Evolutionary conservation across 53 echinoderm and acorn worm species (phyloP), one percentile per base, ranked within the genome.

Genomic region (Actinopyga echinites): DNA sequence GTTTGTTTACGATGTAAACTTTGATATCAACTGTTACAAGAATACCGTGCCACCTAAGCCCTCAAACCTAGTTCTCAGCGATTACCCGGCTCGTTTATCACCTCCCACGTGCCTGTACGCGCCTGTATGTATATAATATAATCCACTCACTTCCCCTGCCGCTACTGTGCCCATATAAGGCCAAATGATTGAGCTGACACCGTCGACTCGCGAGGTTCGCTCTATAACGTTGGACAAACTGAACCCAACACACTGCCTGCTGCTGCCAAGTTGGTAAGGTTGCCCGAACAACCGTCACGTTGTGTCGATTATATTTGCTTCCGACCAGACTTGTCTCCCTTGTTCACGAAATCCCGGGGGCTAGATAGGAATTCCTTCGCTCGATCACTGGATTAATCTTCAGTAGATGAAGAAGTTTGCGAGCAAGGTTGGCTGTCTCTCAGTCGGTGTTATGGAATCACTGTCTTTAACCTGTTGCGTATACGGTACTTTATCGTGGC

Each of bases 321-420:
- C 77, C 23, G 30, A 49, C 56, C 77, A 77, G 77, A 77, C 77
- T 77, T 56, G 77, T 77, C 77, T 77, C 49, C 54, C 77, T 77
- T 77, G 77, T 77, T 77, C 56, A 77, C 77, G 77, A 77, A 77
- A 77, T 77, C 77, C 77, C 77, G 77, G 77, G 77, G 77, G 77
- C 77, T 77, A 77, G 77, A 77, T 77, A 56, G 77, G 77, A 77
- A 77, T 77, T 77, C 77, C 77, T 55, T 56, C 77, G 56, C 54
- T 54, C 77, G 9, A 56, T 33, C 19, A 54, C 23, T 53, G 54
- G 77, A 77, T 71, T 23, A 25, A 77, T 77, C 77, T 56, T 23
- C 53, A 54, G 5, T 54, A 53, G 77, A 56, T 53, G 54, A 5
- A 40, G 49, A 31, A 30, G 49, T 32, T 56, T 53, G 49, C 11